Evolutionary conservation across 2,797 vertebrate species (phyloP).

Genomic region (Anniella stebbinsi): DNA sequence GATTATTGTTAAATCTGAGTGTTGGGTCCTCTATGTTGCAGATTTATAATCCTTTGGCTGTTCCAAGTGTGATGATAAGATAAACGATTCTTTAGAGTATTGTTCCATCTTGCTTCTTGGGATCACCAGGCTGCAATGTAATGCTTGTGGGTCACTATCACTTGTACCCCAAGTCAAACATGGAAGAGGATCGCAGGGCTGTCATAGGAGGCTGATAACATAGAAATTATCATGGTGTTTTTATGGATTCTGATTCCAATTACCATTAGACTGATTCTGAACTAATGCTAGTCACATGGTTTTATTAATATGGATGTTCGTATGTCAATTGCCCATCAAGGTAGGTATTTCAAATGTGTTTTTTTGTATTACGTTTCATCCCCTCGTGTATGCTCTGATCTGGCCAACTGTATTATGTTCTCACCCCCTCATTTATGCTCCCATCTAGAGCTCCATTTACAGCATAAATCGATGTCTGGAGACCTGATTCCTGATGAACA

Average conservation of each 20-base stretch:
- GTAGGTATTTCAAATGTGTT: not conserved
- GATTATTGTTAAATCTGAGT: not conserved
- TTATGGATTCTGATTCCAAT: not conserved
- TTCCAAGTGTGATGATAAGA: not conserved
- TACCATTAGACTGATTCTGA: not conserved
- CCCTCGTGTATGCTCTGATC: not conserved
- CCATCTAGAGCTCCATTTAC: not conserved
- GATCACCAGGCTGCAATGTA: not conserved
- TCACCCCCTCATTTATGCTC: too few species aligned
- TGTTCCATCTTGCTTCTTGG: not conserved
- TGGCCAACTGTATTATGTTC: too few species aligned
- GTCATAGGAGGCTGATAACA: not conserved
- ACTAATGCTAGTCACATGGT: not conserved
- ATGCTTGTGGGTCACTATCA: not conserved
- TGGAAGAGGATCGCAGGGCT: not conserved
- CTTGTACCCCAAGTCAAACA: not conserved
- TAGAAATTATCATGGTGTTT: not conserved
- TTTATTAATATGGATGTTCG: not conserved
- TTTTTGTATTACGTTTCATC: too few species aligned
- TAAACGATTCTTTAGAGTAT: conserved; percentile 2
- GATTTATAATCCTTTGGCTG: not conserved
- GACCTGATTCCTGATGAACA: not conserved
- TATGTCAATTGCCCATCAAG: not conserved
- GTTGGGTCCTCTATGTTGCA: not conserved
- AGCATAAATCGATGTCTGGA: not conserved